phyloP scores from a whole-genome alignment of 1,140 invertebrate genomes.

The Manduca sexta region DNA sequence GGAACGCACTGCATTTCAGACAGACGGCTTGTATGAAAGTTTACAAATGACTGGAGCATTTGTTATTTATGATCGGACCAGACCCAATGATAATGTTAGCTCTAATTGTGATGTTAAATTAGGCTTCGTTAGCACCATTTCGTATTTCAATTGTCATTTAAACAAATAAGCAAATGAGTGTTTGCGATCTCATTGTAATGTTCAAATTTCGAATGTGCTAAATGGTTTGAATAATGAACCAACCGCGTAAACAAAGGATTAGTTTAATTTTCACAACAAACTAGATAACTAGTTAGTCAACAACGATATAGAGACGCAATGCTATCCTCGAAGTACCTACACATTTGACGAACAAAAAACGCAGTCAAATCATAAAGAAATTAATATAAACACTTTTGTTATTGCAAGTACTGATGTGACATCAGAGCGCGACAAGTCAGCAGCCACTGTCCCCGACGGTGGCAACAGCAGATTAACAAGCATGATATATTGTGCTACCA shows the following conservation, averaged over 20 bases:
- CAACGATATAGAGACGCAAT: no score
- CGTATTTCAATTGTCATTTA: neutral
- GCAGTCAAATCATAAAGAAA: neutral
- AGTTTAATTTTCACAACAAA: no score
- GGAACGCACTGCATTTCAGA: slow-evolving; percentile 1
- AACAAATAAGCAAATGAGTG: neutral
- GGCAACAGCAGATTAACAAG: slow-evolving; percentile 33
- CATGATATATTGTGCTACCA: slow-evolving; percentile 31
- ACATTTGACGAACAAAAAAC: no score
- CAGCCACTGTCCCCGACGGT: slow-evolving; percentile 22
- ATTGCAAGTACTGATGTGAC: neutral
- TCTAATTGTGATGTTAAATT: slow-evolving; percentile 3
- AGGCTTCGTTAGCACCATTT: neutral
- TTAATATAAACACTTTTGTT: neutral
- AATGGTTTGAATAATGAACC: no score
- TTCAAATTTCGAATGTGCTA: no score
- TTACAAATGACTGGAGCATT: no score
- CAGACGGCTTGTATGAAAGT: no score
- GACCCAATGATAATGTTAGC: neutral
- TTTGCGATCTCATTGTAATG: no score
- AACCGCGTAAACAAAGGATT: no score
- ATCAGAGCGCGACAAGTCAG: neutral
- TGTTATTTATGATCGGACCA: no score
- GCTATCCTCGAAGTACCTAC: no score
- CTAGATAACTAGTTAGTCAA: no score